These are phyloP conservation scores for Heliconius ismenius DNA, from an alignment of 2,888 invertebrate species.

Conservation along the genomic window DNA sequence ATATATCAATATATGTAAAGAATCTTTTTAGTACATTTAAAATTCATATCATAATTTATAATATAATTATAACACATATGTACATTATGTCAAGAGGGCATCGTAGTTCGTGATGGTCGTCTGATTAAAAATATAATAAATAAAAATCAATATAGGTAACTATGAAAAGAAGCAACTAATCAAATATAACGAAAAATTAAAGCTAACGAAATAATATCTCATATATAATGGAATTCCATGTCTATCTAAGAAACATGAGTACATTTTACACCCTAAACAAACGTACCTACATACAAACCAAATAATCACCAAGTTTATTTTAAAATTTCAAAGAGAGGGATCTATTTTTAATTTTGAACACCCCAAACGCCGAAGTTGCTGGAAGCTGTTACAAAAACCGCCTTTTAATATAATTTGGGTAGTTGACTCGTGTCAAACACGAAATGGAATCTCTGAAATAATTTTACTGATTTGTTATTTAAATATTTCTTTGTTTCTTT, in stretches of 20 bases:
- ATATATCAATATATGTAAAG: too few species aligned
- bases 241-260: background rate
- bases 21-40: too few species aligned
- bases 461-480: slow-evolving; percentile 5
- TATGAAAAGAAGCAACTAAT: background rate
- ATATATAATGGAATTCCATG: background rate
- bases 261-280: background rate
- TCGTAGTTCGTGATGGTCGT: too few species aligned
- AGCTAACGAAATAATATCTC: background rate
- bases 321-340: slow-evolving; percentile 30
- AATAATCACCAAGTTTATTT: slow-evolving; percentile 4
- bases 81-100: too few species aligned
- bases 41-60: too few species aligned
- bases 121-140: slow-evolving; percentile 15
- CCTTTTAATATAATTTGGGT: slow-evolving; percentile 9
- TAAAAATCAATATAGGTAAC: background rate
- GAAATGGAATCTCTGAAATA: background rate
- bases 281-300: background rate
- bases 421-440: slow-evolving; percentile 7
- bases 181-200: background rate
- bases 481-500: background rate
- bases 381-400: slow-evolving; percentile 22
- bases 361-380: slow-evolving; percentile 28
- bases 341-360: slow-evolving; percentile 39
- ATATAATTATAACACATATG: too few species aligned